These are phyloP conservation scores for Petaurus breviceps DNA, from an alignment of 2,113 vertebrate genomes.

Conservation along the genomic window DNA sequence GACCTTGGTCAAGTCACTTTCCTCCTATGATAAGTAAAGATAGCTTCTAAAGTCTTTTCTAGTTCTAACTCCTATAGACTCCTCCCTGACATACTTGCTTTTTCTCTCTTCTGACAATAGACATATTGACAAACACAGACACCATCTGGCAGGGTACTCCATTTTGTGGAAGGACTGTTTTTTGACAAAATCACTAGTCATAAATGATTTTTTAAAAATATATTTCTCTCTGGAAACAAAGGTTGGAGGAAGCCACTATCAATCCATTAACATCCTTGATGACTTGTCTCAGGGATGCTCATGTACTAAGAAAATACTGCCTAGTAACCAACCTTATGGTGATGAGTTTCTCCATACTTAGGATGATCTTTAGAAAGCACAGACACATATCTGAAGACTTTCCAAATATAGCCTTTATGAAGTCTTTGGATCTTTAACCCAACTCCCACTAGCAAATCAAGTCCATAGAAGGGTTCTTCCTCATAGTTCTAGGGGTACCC, in stretches of 20 bases:
- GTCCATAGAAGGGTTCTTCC: not conserved
- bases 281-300: not conserved
- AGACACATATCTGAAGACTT: not conserved
- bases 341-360: not conserved
- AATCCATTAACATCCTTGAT: not conserved
- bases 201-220: not conserved
- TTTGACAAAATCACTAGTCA: not conserved
- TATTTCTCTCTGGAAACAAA: slow-evolving; percentile 17
- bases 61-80: not conserved
- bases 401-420: not conserved
- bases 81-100: not conserved
- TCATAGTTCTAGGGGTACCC: not conserved
- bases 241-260: not conserved
- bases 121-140: not conserved
- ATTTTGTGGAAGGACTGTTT: not conserved
- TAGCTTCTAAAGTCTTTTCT: not conserved
- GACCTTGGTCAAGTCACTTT: not conserved
- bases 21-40: not conserved
- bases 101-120: not conserved
- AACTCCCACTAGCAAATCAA: not conserved
- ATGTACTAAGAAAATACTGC: not conserved
- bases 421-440: not conserved
- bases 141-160: accelerated
- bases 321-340: not conserved
- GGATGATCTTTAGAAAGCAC: not conserved